A percentile compares a stretch with the other conserved stretches of the same genome.
These are phyloP conservation scores for Sternotherus odoratus DNA, from an alignment of 2,797 vertebrate species.

Conservation along the genomic window DNA sequence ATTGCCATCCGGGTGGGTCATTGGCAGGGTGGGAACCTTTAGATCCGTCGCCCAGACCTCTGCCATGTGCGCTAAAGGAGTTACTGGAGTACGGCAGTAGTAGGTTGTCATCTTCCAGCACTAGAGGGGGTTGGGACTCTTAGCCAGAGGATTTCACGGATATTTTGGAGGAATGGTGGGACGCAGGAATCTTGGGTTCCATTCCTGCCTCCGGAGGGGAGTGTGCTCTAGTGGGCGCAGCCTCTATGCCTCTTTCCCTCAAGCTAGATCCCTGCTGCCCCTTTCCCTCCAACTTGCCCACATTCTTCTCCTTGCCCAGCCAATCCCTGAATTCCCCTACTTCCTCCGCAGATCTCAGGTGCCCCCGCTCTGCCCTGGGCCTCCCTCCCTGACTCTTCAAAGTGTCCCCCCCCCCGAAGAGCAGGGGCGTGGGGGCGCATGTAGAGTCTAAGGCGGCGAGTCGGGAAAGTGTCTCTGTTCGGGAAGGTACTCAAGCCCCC, in stretches of 20 bases:
- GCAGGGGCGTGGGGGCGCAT: fast-evolving
- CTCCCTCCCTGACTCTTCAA: neutral
- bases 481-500: no score
- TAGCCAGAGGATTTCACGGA: neutral
- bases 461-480: neutral
- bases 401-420: no score
- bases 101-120: neutral
- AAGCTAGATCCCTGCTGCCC: neutral
- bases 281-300: neutral
- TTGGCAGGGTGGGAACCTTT: neutral
- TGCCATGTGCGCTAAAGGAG: neutral
- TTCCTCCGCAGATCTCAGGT: neutral
- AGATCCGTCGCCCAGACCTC: neutral
- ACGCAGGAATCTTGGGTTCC: neutral
- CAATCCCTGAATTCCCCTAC: neutral
- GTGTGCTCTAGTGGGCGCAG: neutral
- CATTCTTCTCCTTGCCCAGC: neutral
- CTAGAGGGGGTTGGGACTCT: neutral
- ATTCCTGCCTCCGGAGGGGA: neutral
- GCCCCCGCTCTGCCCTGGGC: neutral
- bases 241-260: neutral
- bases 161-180: neutral
- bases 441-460: neutral
- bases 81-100: neutral
- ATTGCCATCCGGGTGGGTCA: neutral